Conservation (phyloP, 2,113 vertebrate species). For the Tricholaema leucomelas region DNA sequence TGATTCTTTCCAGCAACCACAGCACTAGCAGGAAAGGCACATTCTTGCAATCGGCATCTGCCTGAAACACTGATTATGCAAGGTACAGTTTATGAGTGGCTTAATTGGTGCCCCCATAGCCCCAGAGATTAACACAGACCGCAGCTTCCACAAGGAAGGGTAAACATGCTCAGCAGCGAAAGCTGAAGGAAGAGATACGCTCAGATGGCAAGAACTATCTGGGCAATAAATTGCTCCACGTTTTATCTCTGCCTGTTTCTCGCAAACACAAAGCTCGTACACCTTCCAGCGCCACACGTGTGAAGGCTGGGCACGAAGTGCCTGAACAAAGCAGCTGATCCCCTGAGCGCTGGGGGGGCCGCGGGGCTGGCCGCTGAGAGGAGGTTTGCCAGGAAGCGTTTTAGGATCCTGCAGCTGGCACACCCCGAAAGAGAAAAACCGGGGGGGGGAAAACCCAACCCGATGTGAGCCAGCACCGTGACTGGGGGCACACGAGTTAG, state of each 20-base stretch:
- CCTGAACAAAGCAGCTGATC: neutral
- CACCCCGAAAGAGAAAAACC: fast-evolving
- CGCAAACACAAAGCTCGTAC: fast-evolving
- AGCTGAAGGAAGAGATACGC: neutral
- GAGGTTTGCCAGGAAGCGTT: fast-evolving
- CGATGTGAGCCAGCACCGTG: neutral
- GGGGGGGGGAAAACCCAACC: fast-evolving
- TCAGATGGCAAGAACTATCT: neutral
- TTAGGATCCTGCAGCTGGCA: fast-evolving
- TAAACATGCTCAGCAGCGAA: neutral
- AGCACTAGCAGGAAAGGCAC: neutral
- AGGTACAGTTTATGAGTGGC: neutral
- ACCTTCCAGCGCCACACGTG: neutral
- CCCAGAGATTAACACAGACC: neutral
- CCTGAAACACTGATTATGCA: neutral
- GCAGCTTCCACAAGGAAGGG: neutral
- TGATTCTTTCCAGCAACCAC: neutral
- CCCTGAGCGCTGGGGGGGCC: neutral
- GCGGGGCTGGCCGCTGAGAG: neutral
- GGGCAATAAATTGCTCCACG: neutral
- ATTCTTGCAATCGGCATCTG: neutral
- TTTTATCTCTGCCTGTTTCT: neutral
- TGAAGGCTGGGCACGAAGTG: neutral
- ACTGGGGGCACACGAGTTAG: neutral
- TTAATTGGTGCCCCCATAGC: neutral